Percentiles rank a stretch among this genome's conserved stretches.
Conservation (phyloP, 1,140 invertebrate species). For the Zaprionus camerounensis region DNA sequence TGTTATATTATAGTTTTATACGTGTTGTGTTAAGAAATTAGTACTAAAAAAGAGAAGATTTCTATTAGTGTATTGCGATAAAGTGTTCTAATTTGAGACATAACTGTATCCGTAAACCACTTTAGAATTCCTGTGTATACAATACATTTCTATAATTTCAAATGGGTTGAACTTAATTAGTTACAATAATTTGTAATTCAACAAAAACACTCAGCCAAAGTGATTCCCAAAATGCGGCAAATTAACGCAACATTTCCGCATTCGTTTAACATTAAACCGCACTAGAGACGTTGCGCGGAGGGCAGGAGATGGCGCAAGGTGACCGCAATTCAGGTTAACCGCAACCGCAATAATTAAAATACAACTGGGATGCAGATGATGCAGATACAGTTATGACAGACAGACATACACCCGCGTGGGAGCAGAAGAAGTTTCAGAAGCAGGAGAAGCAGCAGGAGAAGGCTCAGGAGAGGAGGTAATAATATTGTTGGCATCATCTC, state of each 20-base stretch:
- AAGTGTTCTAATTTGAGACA: too few species aligned
- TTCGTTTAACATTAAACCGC: neutral
- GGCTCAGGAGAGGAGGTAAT: neutral
- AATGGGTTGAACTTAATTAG: neutral
- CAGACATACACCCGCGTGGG: neutral
- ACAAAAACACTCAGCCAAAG: neutral
- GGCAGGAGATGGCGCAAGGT: neutral
- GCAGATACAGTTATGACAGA: neutral
- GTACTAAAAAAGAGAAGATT: too few species aligned
- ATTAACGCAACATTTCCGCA: conserved; percentile 1
- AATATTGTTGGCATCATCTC: neutral
- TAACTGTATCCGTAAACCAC: too few species aligned
- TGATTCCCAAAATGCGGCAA: neutral
- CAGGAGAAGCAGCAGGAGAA: too few species aligned
- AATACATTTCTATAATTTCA: too few species aligned
- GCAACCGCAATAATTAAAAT: conserved; percentile 22
- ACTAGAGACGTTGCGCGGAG: neutral
- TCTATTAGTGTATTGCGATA: too few species aligned
- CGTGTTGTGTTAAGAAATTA: too few species aligned
- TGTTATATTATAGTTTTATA: too few species aligned
- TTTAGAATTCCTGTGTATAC: too few species aligned
- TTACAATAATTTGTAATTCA: neutral
- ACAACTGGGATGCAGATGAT: neutral
- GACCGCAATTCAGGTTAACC: conserved; percentile 16
- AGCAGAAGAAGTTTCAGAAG: neutral